Base-by-base conservation (phyloP, 1,140 invertebrate genomes). In the Drosophila truncata region DNA sequence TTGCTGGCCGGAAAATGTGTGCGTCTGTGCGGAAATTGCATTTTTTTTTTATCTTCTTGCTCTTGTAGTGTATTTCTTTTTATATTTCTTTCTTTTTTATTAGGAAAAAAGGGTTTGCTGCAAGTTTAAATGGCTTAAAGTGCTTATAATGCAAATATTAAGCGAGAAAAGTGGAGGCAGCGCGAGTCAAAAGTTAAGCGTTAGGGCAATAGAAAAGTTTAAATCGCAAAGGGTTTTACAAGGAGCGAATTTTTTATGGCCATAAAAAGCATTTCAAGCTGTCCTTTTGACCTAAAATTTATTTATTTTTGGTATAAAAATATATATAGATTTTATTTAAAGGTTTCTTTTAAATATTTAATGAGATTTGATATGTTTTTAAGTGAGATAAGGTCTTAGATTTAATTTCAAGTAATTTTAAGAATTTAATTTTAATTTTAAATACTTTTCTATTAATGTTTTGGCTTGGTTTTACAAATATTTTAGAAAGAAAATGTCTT, bases 11-110 rank as follows among this genome's bases (percentile, higher is more conserved):
- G 90, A 90, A 91, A 92, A 85, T 91, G 85, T 91, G 90, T 91
- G 80, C 91, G 90, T 91, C 83, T 91, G 91, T 85, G 86, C 86
- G 91, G 91, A 92, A 92, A 92, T 91, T 92, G 86, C 91, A 92
- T 91, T 91, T 87, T 71, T 52, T 65, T 39, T 39, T 44, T 42
- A 37, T 20, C n/a, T 42, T 39, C 18, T 39, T 47, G 7, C 35
- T n/a, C 31, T 41, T 54, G 54, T 59, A 33, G 14, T 67, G 25
- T 41, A 35, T 64, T 60, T 54, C 27, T 35, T 52, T 50, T 64
- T 64, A 10, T 49, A 18, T 67, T 62, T 29, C 37, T 64, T 44
- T 47, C 33, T 47, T 29, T 47, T 25, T 18, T 27, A 8, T 46
- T 35, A 8, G 6, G 13, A 46, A 39, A 46, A 39, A 69, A 14